A percentile compares a stretch with the other conserved stretches of the same genome.
Conservation (phyloP, 2,797 vertebrate species). For the Schizopygopsis malacanthus region DNA sequence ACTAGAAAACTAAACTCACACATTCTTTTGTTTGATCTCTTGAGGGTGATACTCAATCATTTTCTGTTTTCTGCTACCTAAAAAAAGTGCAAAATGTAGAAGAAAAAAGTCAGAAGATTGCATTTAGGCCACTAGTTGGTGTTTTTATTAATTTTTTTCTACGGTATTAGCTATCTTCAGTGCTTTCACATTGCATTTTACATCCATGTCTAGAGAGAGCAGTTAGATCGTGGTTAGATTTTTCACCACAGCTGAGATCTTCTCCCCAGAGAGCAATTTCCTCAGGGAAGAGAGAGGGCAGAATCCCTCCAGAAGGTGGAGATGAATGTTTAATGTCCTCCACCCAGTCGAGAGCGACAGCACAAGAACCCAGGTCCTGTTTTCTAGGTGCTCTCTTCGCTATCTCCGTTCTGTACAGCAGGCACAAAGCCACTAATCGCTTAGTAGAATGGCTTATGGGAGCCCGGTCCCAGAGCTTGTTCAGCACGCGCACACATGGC, state of each 20-base stretch:
- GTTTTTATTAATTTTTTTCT: not conserved
- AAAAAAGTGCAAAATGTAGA: not conserved
- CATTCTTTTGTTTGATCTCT: not conserved
- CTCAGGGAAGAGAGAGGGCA: constrained; percentile 7
- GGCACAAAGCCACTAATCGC: constrained; percentile 57
- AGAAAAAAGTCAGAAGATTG: not conserved
- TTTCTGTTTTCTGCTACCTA: not conserved
- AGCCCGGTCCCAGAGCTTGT: constrained; percentile 57
- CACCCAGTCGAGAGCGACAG: constrained; percentile 58
- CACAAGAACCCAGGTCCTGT: constrained; percentile 61
- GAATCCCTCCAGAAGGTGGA: constrained; percentile 60
- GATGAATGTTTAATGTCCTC: constrained; percentile 69
- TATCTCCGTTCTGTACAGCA: constrained; percentile 58
- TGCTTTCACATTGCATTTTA: constrained; percentile 11
- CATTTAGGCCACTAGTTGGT: not conserved
- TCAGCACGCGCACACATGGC: constrained; percentile 56
- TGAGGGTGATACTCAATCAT: not conserved
- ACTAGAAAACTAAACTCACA: not conserved
- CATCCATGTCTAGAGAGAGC: constrained; percentile 26
- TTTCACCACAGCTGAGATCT: not conserved
- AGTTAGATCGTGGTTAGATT: constrained; percentile 21
- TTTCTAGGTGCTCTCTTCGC: constrained; percentile 64
- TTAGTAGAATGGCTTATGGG: constrained; percentile 54
- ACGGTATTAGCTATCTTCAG: not conserved
- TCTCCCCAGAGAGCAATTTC: constrained; percentile 48